Evolutionary conservation across 2,797 vertebrate genomes (phyloP).

Genomic region (Haliaeetus albicilla): DNA sequence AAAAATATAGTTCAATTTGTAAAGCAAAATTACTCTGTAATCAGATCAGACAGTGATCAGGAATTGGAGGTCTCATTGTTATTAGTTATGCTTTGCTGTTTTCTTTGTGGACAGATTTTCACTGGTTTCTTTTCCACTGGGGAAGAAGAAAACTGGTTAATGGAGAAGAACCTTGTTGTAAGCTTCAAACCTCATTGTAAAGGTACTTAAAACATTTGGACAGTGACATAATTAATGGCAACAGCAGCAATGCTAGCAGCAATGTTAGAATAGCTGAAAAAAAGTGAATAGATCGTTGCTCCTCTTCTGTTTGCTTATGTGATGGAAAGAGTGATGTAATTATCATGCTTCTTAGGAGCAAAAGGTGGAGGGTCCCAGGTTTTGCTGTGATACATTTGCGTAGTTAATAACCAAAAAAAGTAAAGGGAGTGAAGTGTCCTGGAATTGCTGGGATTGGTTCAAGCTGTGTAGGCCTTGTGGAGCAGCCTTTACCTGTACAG

Average conservation of each 20-base stretch:
- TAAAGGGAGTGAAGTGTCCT: not conserved
- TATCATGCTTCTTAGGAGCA: not conserved
- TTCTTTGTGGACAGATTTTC: not conserved
- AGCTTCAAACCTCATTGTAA: not conserved
- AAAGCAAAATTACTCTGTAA: not conserved
- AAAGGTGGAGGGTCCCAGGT: not conserved
- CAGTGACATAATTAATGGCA: not conserved
- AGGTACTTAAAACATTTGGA: not conserved
- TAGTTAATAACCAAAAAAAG: not conserved
- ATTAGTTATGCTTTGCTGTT: not conserved
- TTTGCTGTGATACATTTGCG: not conserved
- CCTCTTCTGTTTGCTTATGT: not conserved
- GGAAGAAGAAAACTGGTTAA: not conserved
- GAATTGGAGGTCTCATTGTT: not conserved
- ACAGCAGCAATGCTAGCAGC: not conserved
- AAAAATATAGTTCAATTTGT: not conserved
- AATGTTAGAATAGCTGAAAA: not conserved
- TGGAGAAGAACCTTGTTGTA: not conserved
- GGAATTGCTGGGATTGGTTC: not conserved
- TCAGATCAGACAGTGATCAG: not conserved
- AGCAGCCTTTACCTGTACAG: not conserved
- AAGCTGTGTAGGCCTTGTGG: not conserved
- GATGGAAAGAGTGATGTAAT: not conserved
- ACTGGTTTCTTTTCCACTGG: not conserved
- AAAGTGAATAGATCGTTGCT: not conserved